These are phyloP conservation scores for Drosophila neotestacea DNA, from an alignment of 2,888 invertebrate species.

Conservation along the genomic window DNA sequence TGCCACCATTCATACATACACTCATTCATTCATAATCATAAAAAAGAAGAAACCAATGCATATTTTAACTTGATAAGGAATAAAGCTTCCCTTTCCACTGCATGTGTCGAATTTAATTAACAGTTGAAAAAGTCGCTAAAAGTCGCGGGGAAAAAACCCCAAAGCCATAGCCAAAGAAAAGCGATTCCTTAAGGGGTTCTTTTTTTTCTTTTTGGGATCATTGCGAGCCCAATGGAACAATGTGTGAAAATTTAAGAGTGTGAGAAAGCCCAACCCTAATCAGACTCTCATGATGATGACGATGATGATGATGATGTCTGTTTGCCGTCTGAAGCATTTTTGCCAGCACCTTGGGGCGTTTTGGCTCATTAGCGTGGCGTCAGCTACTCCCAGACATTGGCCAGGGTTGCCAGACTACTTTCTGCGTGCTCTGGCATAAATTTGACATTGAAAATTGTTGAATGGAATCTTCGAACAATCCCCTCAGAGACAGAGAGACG, in stretches of 20 bases:
- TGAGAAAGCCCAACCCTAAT: constrained; percentile 3
- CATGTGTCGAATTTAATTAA: constrained; percentile 75
- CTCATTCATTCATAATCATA: constrained; percentile 32
- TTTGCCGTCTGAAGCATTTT: constrained; percentile 63
- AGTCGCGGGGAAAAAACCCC: constrained; percentile 34
- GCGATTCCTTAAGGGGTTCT: constrained; percentile 13
- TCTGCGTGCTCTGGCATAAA: constrained; percentile 79
- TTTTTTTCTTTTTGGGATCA: constrained; percentile 8
- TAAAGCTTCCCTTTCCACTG: neutral
- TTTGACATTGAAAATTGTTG: constrained; percentile 79
- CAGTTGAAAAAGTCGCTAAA: constrained; percentile 61
- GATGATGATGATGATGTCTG: constrained; percentile 43
- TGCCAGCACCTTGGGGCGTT: constrained; percentile 76
- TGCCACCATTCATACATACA: constrained; percentile 11
- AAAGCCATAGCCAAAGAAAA: constrained; percentile 30
- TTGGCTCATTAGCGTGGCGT: constrained; percentile 80
- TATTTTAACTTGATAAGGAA: constrained; percentile 44
- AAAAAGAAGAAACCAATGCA: constrained; percentile 48
- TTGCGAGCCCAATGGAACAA: constrained; percentile 57
- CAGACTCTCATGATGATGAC: neutral
- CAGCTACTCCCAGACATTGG: constrained; percentile 27
- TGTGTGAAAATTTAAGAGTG: constrained; percentile 62
- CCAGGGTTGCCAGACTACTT: constrained; percentile 65
- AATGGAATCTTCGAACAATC: constrained; percentile 21
- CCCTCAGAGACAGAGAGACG: constrained; percentile 25